Percentiles rank a stretch among this genome's conserved stretches.
These are phyloP conservation scores for Anser cygnoides DNA, from an alignment of 2,113 vertebrate species.

Conservation along the genomic window DNA sequence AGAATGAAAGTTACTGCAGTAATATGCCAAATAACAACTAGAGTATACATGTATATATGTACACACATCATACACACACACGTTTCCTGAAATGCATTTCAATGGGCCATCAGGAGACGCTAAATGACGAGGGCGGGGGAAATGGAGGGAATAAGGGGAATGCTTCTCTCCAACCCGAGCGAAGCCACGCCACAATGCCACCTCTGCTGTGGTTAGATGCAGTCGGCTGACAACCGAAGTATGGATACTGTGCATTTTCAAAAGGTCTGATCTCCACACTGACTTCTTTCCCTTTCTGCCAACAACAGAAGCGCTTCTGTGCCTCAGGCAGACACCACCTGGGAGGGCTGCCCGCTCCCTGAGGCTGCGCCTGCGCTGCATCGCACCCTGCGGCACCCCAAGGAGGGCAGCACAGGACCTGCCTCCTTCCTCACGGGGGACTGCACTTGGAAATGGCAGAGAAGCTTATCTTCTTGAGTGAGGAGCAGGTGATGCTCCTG, in stretches of 20 bases:
- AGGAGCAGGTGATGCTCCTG: background rate
- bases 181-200: fast-evolving
- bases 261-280: background rate
- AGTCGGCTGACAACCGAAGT: background rate
- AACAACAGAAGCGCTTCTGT: background rate
- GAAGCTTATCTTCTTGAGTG: background rate
- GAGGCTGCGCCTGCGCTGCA: fast-evolving
- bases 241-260: fast-evolving
- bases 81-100: background rate
- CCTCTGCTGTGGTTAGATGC: background rate
- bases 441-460: fast-evolving
- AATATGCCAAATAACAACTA: fast-evolving
- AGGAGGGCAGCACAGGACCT: background rate
- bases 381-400: background rate
- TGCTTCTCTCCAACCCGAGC: background rate
- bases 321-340: background rate
- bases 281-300: background rate
- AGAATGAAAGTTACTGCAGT: fast-evolving
- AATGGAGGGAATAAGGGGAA: background rate
- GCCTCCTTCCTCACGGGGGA: background rate
- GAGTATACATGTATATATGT: too few relatives aligned
- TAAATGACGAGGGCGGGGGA: fast-evolving
- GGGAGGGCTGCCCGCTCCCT: fast-evolving
- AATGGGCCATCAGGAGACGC: fast-evolving
- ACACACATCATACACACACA: background rate